Percentiles rank a stretch among this genome's conserved stretches.
Conservation (phyloP, 2,888 invertebrate species). For the Tridacna gigas region DNA sequence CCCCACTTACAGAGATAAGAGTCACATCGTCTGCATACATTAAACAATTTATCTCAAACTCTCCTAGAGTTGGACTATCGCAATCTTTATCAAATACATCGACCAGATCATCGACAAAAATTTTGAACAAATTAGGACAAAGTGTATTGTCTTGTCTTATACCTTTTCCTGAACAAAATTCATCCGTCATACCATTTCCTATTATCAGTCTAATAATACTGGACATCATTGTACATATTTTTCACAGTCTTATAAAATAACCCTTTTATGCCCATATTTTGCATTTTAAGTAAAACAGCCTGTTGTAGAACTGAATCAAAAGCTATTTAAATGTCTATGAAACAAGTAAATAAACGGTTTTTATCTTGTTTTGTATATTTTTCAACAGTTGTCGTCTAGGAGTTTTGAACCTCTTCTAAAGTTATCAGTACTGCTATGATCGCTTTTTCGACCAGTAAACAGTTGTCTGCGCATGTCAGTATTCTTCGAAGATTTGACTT, state of each 20-base stretch:
- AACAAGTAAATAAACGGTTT: conserved; percentile 10
- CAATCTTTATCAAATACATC: not conserved
- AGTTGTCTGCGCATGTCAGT: no score
- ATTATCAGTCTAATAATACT: not conserved
- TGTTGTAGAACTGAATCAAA: not conserved
- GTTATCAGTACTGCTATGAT: no score
- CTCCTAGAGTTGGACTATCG: not conserved
- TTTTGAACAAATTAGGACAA: conserved; percentile 5
- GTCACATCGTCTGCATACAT: not conserved
- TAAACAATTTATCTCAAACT: not conserved
- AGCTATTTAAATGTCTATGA: not conserved
- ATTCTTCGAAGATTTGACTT: no score
- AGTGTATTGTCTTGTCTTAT: not conserved
- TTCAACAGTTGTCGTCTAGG: not conserved
- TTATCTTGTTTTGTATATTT: not conserved
- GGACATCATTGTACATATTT: not conserved
- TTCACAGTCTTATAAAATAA: not conserved
- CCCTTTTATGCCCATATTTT: not conserved
- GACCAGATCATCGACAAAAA: conserved; percentile 1
- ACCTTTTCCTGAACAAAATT: not conserved
- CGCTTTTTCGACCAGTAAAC: no score
- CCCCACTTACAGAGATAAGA: not conserved
- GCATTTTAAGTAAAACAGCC: not conserved
- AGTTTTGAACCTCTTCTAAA: not conserved
- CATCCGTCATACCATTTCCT: not conserved